A percentile compares a stretch with the other conserved stretches of the same genome.
These are phyloP conservation scores for Eutolmus rufibarbis DNA, from an alignment of 2,888 invertebrate genomes.

Conservation along the genomic window DNA sequence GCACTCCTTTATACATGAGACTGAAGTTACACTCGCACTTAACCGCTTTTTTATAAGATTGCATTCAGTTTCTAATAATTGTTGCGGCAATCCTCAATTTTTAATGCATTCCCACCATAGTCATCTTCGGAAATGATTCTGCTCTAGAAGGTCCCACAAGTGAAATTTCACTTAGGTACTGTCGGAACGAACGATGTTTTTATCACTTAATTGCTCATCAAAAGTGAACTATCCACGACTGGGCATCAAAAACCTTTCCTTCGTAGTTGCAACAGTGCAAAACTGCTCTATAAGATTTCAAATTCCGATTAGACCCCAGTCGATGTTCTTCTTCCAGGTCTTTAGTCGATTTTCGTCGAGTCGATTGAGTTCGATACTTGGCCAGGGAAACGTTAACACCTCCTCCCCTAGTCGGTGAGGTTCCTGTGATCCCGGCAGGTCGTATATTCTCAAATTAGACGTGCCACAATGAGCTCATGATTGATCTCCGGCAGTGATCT, in stretches of 20 bases:
- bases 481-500: slow-evolving; percentile 42
- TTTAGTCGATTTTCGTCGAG: background rate
- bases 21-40: too few relatives aligned
- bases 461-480: slow-evolving; percentile 43
- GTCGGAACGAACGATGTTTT: background rate
- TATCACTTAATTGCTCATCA: slow-evolving; percentile 33
- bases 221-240: background rate
- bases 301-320: background rate
- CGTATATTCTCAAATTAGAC: slow-evolving; percentile 44
- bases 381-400: slow-evolving; percentile 40
- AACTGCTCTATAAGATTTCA: slow-evolving; percentile 14
- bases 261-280: background rate
- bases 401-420: slow-evolving; percentile 38
- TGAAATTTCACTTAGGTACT: background rate
- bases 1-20: too few relatives aligned
- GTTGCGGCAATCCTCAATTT: background rate
- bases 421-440: slow-evolving; percentile 34
- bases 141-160: background rate
- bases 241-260: slow-evolving; percentile 1
- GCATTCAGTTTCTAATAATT: background rate
- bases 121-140: background rate
- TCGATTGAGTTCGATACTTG: background rate
- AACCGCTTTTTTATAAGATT: background rate
- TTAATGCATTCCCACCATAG: too few relatives aligned
- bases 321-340: background rate